phyloP scores from a whole-genome alignment of 1,140 invertebrate species.

The Drosophila tropicalis region DNA sequence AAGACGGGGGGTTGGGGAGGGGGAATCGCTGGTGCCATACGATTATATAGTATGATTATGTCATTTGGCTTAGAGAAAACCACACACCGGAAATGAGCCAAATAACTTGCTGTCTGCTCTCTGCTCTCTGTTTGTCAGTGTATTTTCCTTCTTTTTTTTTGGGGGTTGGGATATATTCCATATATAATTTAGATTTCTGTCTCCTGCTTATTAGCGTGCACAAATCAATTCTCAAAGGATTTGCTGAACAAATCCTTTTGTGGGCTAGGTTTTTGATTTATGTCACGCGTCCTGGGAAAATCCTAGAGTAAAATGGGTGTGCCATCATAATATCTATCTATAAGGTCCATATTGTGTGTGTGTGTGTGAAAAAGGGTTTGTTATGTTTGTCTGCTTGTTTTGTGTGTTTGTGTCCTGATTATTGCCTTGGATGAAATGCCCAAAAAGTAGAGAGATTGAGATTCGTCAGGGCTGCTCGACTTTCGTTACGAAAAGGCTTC shows the following conservation, averaged over 20 bases:
- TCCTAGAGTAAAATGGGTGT: slow-evolving; percentile 16
- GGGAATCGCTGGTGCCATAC: slow-evolving; percentile 4
- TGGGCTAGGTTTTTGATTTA: slow-evolving; percentile 61
- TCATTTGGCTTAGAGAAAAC: slow-evolving; percentile 64
- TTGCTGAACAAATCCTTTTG: slow-evolving; percentile 70
- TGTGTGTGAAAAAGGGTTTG: slow-evolving; percentile 36
- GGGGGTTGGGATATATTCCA: not conserved
- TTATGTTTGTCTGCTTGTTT: slow-evolving; percentile 8
- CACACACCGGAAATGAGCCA: slow-evolving; percentile 48
- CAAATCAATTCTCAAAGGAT: slow-evolving; percentile 82
- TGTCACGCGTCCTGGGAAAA: slow-evolving; percentile 79
- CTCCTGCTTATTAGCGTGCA: slow-evolving; percentile 78
- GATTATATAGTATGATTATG: slow-evolving; percentile 64
- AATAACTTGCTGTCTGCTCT: slow-evolving; percentile 32
- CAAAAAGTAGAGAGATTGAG: slow-evolving; percentile 43
- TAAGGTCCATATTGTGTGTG: slow-evolving; percentile 23
- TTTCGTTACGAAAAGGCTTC: slow-evolving; percentile 55
- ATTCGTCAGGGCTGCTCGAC: slow-evolving; percentile 68
- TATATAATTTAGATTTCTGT: slow-evolving; percentile 73
- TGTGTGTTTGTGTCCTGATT: slow-evolving; percentile 51
- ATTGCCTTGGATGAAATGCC: slow-evolving; percentile 34
- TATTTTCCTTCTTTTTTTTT: too few relatives aligned
- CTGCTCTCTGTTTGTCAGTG: slow-evolving; percentile 13
- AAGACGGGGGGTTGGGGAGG: not conserved
- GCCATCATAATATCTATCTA: slow-evolving; percentile 18